Evolutionary conservation across 2,888 invertebrate species (phyloP).

Genomic region (Eudasyphora cyanicolor): DNA sequence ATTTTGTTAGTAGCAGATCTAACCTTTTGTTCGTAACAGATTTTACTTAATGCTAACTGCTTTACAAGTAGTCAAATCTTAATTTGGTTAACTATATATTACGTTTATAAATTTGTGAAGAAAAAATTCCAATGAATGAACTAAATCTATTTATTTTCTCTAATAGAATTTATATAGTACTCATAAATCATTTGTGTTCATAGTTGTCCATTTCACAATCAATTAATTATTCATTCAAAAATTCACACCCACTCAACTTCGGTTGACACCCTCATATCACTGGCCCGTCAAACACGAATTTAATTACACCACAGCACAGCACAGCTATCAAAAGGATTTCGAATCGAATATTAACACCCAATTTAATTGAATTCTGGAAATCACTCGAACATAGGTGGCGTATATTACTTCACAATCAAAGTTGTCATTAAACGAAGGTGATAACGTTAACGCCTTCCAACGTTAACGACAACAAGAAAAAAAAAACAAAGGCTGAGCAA

Average conservation of each 20-base stretch:
- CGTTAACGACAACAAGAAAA: not conserved
- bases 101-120: too few species aligned
- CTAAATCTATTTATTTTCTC: too few species aligned
- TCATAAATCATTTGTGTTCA: not conserved
- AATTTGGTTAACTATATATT: too few species aligned
- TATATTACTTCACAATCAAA: not conserved
- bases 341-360: not conserved
- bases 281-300: not conserved
- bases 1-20: too few species aligned
- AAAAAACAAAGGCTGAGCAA: too few species aligned
- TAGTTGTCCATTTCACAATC: not conserved
- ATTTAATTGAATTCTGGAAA: not conserved
- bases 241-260: not conserved
- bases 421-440: slow-evolving; percentile 5
- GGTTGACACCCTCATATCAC: not conserved
- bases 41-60: too few species aligned
- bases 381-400: not conserved
- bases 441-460: not conserved
- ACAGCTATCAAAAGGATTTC: not conserved
- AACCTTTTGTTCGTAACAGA: too few species aligned
- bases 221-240: not conserved
- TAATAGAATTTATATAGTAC: too few species aligned
- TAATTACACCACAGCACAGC: not conserved
- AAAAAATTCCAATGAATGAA: too few species aligned
- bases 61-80: too few species aligned